phyloP scores from a whole-genome alignment of 2,797 vertebrate genomes.

The Pangasius macronema region DNA sequence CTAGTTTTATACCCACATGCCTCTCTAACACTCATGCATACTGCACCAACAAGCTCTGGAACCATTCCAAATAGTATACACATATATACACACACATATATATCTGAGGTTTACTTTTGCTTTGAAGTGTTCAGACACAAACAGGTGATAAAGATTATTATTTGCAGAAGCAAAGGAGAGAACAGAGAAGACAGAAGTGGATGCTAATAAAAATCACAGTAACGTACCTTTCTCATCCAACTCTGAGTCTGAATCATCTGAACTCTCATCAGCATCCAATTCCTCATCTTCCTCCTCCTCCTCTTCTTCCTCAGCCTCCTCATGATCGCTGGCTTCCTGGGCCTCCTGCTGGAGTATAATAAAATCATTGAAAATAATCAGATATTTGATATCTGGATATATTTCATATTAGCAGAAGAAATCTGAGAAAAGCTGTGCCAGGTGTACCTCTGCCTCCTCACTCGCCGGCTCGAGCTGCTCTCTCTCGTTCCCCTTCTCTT shows the following conservation, averaged over 20 bases:
- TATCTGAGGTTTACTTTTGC: background rate
- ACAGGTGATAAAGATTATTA: background rate
- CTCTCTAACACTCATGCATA: background rate
- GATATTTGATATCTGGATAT: background rate
- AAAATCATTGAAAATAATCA: background rate
- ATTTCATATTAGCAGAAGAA: background rate
- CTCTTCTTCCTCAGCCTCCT: slow-evolving; percentile 89
- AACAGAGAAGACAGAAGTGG: background rate
- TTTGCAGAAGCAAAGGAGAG: background rate
- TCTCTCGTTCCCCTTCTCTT: slow-evolving; percentile 77
- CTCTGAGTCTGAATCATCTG: slow-evolving; percentile 93
- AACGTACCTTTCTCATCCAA: slow-evolving; percentile 91
- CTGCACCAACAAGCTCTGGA: background rate
- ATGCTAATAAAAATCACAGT: background rate
- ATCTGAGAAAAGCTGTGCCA: background rate
- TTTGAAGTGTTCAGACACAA: background rate
- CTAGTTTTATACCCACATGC: background rate
- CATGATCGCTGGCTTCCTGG: slow-evolving; percentile 88
- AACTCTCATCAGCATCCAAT: slow-evolving; percentile 91
- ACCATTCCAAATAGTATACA: background rate
- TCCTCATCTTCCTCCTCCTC: slow-evolving; percentile 91
- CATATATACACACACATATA: no score
- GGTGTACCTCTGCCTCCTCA: slow-evolving; percentile 82
- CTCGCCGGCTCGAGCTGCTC: slow-evolving; percentile 75
- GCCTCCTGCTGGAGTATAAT: slow-evolving; percentile 59